Base-by-base conservation (phyloP, 2,113 vertebrate species). In the Lampris megalopsis region DNA sequence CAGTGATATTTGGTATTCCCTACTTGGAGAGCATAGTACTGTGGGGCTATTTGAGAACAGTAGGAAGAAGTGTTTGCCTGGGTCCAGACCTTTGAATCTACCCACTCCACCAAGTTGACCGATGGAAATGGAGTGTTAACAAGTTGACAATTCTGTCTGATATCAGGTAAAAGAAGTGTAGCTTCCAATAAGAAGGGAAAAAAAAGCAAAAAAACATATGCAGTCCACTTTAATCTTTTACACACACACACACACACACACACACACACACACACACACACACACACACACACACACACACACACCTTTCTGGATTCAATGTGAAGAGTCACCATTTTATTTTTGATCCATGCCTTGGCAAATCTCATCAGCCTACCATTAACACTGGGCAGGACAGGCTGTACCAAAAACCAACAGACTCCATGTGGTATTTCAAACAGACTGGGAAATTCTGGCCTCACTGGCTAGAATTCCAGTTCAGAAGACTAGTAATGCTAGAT, bases 191-290 rank as follows among this genome's bases (percentile, higher is more conserved):
- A 63, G 49, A 9, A 7, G 3, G 58, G 36, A 6, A 6, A 63
- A 60, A 61, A n/a, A 83, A 67, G 68, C 49, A 9, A 0, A 6
- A 38, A 1, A 4, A 7, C 24, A 35, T 57, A 77, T 65, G 73
- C 64, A 71, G 71, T 62, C 81, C 67, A 60, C 61, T 67, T 82
- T 70, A 38, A 61, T 54, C 58, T 5, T 1, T 42, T 10, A 37
- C 53, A 68, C n/a, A 53, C 5, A 57, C 35, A 10, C 68, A 38
- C 10, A 0, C 56, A 1, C 1, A 8, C 11, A 6, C 36, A 37
- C 53, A 68, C n/a, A 53, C 5, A 57, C 35, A 10, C 68, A 38
- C 10, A 0, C 56, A 1, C 1, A 8, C 11, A 38, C 3, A 57
- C 1, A 41, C 1, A 41, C 45, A 70, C 36, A 37, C 53, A 68